Base-by-base conservation (phyloP, 2,888 invertebrate genomes). In the Melipona beecheii region DNA sequence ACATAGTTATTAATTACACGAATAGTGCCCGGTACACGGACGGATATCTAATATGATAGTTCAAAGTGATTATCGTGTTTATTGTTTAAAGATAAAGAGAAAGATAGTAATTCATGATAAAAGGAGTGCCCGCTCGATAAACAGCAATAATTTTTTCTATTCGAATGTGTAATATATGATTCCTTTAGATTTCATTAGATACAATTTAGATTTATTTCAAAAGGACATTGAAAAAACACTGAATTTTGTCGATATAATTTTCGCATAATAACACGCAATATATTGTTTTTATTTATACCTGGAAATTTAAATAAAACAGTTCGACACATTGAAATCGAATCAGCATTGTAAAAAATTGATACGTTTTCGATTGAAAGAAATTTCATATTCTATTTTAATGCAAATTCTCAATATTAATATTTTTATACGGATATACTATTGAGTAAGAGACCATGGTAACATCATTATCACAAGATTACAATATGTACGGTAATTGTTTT, bases 21-120 rank as follows among this genome's bases (percentile, higher is more conserved):
- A 87, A 88, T 86, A 87, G 86, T 91, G 89, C 86, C 92, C 90
- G 91, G 87, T 87, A 84, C 86, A 87, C 90, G 92, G 91, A 92
- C 92, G 91, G 92, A 92, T 90, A 80, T 90, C 89, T 91, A 91
- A 83, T 73, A 70, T 74, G 79, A 84, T 81, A 86, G 77, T 80
- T 78, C 52, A 69, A 86, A 86, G 79, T 84, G 78, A 83, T 85
- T 87, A 89, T 83, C 80, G 86, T 83, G 81, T 81, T 75, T 75
- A 70, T 84, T 78, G 58, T 80, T 80, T 76, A 75, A 75, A 80
- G 69, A 81, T 74, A 72, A 70, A 78, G 83, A 85, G 83, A 85
- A 83, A 81, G 75, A 87, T 71, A 85, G 75, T 84, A 84, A 75
- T 75, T 69, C 79, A 75, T 75, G 80, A 78, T 78, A 85, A 85